Percentiles rank a stretch among this genome's conserved stretches.
phyloP scores from a whole-genome alignment of 2,888 invertebrate genomes.

The Phoronis australis region DNA sequence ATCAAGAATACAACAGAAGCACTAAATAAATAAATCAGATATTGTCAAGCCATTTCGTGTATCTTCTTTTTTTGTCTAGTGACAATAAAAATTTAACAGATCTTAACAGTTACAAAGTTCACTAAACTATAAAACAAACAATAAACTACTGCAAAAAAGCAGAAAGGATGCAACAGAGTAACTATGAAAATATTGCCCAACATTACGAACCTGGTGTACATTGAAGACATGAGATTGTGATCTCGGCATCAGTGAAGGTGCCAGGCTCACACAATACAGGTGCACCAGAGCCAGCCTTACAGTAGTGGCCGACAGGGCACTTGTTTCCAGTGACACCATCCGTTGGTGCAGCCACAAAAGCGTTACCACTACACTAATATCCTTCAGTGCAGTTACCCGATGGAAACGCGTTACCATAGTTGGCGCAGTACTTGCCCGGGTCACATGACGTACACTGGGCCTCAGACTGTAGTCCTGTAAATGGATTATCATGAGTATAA shows the following conservation, averaged over 20 bases:
- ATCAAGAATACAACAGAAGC: no score
- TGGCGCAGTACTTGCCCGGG: conserved; percentile 38
- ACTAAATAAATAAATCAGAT: no score
- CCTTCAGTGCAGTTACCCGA: conserved; percentile 32
- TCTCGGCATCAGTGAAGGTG: conserved; percentile 28
- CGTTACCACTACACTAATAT: conserved; percentile 31
- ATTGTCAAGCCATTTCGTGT: no score
- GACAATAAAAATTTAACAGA: no score
- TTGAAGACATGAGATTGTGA: conserved; percentile 23
- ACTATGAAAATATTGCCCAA: no score
- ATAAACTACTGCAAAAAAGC: no score
- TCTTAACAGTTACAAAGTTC: no score
- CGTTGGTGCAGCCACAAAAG: conserved; percentile 23
- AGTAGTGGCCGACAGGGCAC: conserved; percentile 35
- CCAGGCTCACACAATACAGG: conserved; percentile 36
- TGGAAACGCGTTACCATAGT: conserved; percentile 28
- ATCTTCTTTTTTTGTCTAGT: no score
- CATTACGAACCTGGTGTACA: conserved; percentile 42
- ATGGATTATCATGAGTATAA: no score
- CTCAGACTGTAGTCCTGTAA: conserved; percentile 25
- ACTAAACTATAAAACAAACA: no score
- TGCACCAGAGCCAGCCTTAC: conserved; percentile 31
- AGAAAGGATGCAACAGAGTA: no score
- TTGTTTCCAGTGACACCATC: conserved; percentile 31
- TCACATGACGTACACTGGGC: conserved; percentile 37